Base-by-base conservation (phyloP, 2,113 vertebrate species). In the Asarcornis scutulata region DNA sequence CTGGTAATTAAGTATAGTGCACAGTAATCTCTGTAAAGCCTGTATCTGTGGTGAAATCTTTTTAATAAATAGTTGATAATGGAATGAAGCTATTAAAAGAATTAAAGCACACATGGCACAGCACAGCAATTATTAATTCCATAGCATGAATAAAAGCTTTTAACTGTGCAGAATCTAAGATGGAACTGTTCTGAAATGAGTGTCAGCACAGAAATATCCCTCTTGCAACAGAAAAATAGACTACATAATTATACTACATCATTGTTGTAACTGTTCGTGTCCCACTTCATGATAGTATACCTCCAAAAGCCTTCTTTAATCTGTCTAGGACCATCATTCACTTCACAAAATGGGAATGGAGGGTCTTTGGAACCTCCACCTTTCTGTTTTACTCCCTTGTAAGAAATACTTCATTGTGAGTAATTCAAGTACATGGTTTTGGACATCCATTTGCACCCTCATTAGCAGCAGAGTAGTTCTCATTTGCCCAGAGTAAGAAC, bases 21-120 rank as follows among this genome's bases (percentile, higher is more conserved):
- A 86, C 60, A 88, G 83, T 96, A 96, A 96, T 96, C 95, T 97
- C 93, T 88, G 93, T 88, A 95, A 96, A 93, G 52, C 93, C 64
- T 78, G 17, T 97, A 95, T 97, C 95, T 95, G 64, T 92, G 76
- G 56, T 92, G 59, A 96, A 97, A 90, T 81, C 89, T 96, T 95
- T 95, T 94, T 93, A 96, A 97, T 96, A 96, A 94, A 96, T 94
- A 96, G 85, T 94, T 95, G 93, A 96, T 95, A 96, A 96, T 96
- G 93, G 92, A 94, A 91, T 86, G 85, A 94, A 94, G 83, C 88
- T 96, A 95, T 97, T 95, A 93, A 82, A 96, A 96, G 93, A 86
- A 95, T 92, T 93, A 90, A 68, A 93, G 91, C 56, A 68, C 93
- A 93, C 93, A 93, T 94, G 91, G 64, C 52, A 34, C 84, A 88